phyloP scores from a whole-genome alignment of 2,888 invertebrate species.

The Prosapia bicincta region DNA sequence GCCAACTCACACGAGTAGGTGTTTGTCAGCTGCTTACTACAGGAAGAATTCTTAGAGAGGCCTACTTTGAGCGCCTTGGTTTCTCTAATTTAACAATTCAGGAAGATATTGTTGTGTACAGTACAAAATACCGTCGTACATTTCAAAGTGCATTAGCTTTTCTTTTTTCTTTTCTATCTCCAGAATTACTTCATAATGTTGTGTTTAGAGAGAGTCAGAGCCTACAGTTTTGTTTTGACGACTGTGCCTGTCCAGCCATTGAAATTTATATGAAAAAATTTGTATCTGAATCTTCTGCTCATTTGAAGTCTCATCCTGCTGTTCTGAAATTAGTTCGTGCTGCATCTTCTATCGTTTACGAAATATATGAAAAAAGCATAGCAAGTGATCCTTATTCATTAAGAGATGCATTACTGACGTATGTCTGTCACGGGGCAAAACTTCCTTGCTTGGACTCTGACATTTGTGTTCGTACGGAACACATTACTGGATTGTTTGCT shows the following conservation, averaged over 20 bases:
- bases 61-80: constrained; percentile 56
- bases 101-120: constrained; percentile 63
- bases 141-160: constrained; percentile 86
- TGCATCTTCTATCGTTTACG: constrained; percentile 62
- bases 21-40: constrained; percentile 72
- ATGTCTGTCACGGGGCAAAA: constrained; percentile 78
- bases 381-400: constrained; percentile 65
- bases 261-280: constrained; percentile 54
- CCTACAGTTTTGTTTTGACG: constrained; percentile 79
- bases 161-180: constrained; percentile 65
- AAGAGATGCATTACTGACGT: constrained; percentile 77
- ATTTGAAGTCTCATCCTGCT: constrained; percentile 69
- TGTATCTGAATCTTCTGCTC: constrained; percentile 55
- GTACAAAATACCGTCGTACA: constrained; percentile 83
- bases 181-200: constrained; percentile 51
- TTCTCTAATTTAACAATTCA: constrained; percentile 51
- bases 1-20: constrained; percentile 69
- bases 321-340: constrained; percentile 66
- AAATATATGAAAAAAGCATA: constrained; percentile 58
- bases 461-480: constrained; percentile 62
- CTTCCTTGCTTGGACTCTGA: constrained; percentile 60
- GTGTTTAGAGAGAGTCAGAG: constrained; percentile 73
- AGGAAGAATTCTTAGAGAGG: constrained; percentile 63
- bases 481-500: constrained; percentile 73
- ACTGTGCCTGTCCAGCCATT: constrained; percentile 75